phyloP scores from a whole-genome alignment of 2,113 vertebrate genomes.

The Arenaria interpres region DNA sequence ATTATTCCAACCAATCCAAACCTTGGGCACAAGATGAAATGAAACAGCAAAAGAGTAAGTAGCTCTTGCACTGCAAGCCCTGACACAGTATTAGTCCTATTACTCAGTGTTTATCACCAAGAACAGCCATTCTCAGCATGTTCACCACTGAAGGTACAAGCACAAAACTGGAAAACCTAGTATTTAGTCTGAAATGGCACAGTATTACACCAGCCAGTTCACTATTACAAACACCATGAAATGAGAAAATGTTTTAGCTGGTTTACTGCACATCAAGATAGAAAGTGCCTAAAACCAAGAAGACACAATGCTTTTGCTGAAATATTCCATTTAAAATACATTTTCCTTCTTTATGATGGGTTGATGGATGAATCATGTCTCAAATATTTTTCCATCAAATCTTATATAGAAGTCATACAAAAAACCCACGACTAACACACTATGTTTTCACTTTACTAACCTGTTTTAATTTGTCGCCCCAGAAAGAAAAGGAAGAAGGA shows the following conservation, averaged over 20 bases:
- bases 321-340: background rate
- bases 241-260: background rate
- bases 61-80: slow-evolving; percentile 27
- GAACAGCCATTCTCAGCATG: slow-evolving; percentile 25
- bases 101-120: slow-evolving; percentile 50
- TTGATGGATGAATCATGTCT: background rate
- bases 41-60: background rate
- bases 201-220: background rate
- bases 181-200: slow-evolving; percentile 13
- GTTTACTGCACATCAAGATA: background rate
- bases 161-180: background rate
- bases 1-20: slow-evolving; percentile 50
- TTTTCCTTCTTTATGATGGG: background rate
- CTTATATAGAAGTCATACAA: background rate
- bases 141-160: slow-evolving; percentile 15
- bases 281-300: background rate
- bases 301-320: background rate
- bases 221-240: background rate
- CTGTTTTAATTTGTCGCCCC: background rate
- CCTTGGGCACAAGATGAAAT: slow-evolving; percentile 62
- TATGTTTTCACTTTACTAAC: background rate
- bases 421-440: background rate
- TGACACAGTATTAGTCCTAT: slow-evolving; percentile 37
- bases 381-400: background rate
- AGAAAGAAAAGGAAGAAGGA: background rate